Evolutionary conservation across 2,797 vertebrate genomes (phyloP), one percentile per base, ranked within the genome.

Genomic region (Danio tinwini): DNA sequence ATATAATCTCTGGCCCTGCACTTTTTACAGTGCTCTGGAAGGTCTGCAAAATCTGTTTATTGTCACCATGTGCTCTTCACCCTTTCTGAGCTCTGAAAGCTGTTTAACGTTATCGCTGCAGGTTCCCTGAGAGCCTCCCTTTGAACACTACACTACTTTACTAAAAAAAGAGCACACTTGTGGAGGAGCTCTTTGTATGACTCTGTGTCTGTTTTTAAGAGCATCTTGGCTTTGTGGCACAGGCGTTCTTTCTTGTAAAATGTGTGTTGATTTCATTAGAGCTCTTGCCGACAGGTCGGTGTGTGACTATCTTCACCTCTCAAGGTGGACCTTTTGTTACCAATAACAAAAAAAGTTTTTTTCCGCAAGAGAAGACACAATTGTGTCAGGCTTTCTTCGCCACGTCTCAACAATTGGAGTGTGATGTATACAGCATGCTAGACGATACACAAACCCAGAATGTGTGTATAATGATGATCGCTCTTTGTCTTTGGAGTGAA

Each of bases 391-490:
- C 55, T 82, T 62, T 63, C 61, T 68, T 53, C 11, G 29, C 37
- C 11, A 17, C n/a, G 16, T 61, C 53, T 58, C 19, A 42, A 52
- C 45, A 14, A 14, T 64, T 6, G 12, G 44, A 45, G 39, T 74
- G 72, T 69, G 70, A 68, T 69, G 63, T 69, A 69, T 68, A 68
- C 71, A 64, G 39, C 6, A 42, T 6, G 12, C 21, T 73, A 67
- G 58, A 76, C 49, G 8, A 82, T 83, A 88, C 86, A 82, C 61
- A 67, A 75, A 78, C 84, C 82, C 76, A 62, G 76, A 77, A 76
- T 71, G 81, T 75, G 67, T 80, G 71, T 74, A 80, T 50, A 64
- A 12, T 82, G 59, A 85, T 73, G 42, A 73, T 59, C 6, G 14
- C 14, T 76, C 6, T 80, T 65, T 71, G 65, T 74, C n/a, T 81